Percentiles rank a stretch among this genome's conserved stretches.
phyloP scores from a whole-genome alignment of 2,113 vertebrate species.

The Takifugu flavidus region DNA sequence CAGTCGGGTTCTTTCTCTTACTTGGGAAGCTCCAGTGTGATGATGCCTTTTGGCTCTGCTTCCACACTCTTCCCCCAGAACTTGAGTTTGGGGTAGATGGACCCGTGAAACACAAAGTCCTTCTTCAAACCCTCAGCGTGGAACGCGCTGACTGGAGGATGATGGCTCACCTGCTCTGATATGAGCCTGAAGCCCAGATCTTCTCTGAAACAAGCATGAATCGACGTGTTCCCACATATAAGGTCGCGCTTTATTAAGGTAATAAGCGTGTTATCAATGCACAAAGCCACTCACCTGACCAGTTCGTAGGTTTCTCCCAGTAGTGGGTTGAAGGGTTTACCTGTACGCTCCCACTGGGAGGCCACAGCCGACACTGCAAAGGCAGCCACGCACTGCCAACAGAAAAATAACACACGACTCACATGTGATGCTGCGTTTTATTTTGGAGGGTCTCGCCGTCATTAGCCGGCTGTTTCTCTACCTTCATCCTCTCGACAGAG shows the following conservation, averaged over 20 bases:
- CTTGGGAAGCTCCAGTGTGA: conserved; percentile 97
- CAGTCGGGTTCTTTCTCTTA: conserved; percentile 63
- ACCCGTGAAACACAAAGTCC: conserved; percentile 96
- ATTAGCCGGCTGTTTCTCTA: conserved; percentile 37
- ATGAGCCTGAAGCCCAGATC: conserved; percentile 95
- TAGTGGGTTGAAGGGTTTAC: conserved; percentile 95
- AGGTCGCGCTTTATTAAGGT: no score
- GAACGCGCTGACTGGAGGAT: conserved; percentile 95
- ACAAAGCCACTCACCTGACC: conserved; percentile 78
- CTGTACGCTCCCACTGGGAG: conserved; percentile 96
- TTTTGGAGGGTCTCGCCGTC: not conserved
- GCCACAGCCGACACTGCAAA: conserved; percentile 97
- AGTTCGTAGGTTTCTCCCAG: conserved; percentile 96
- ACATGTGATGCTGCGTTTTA: not conserved
- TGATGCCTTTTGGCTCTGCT: conserved; percentile 93
- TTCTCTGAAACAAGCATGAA: conserved; percentile 73
- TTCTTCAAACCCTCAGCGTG: conserved; percentile 91
- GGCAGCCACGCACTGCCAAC: conserved; percentile 86
- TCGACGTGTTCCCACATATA: not conserved
- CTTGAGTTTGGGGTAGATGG: conserved; percentile 97
- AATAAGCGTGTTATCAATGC: not conserved
- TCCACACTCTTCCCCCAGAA: conserved; percentile 99
- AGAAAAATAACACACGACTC: not conserved
- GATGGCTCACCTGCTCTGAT: conserved; percentile 97
- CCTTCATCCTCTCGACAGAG: conserved; percentile 93